Evolutionary conservation across 2,797 vertebrate species (phyloP), one percentile per base, ranked within the genome.

Genomic region (Rhinichthys osculus): DNA sequence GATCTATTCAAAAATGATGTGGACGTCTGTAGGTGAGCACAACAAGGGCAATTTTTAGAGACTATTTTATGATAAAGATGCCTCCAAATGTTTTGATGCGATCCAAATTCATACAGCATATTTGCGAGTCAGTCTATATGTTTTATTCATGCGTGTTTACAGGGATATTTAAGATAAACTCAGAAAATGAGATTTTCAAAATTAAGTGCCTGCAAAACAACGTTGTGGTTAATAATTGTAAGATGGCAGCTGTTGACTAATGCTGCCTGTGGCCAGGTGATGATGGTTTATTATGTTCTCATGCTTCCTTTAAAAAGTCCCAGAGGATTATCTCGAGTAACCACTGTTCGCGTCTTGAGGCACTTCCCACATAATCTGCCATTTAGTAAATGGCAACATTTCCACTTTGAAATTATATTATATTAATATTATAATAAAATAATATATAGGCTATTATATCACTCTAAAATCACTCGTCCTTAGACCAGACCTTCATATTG

Each of bases 161-260:
- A 38, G 4, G 52, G 30, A n/a, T 35, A 38, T 8, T 11, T 11
- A 54, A 40, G 13, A 38, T 3, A 17, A 38, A 47, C 5, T 64
- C 8, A 30, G 4, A 38, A 62, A 82, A 8, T 16, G 6, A 27
- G 2, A 57, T 17, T 21, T 30, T 33, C 5, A 50, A 64, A 83
- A 27, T 14, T 1, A 30, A 13, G 38, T 44, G 52, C 11, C 1
- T 73, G n/a, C 7, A 27, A 57, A 8, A 59, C 23, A 6, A 42
- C 14, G 8, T 42, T 72, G 79, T 11, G 42, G 81, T 67, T 76
- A 67, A 67, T 76, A 10, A 67, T 76, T 66, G 8, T 73, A 83
- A 66, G 14, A 83, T 76, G 82, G 82, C 82, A 83, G 59, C 42
- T 52, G 33, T 83, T 35, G 8, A 52, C 21, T 33, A 66, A 76